These are phyloP conservation scores for Noctua comes DNA, from an alignment of 2,888 invertebrate species.

Conservation along the genomic window DNA sequence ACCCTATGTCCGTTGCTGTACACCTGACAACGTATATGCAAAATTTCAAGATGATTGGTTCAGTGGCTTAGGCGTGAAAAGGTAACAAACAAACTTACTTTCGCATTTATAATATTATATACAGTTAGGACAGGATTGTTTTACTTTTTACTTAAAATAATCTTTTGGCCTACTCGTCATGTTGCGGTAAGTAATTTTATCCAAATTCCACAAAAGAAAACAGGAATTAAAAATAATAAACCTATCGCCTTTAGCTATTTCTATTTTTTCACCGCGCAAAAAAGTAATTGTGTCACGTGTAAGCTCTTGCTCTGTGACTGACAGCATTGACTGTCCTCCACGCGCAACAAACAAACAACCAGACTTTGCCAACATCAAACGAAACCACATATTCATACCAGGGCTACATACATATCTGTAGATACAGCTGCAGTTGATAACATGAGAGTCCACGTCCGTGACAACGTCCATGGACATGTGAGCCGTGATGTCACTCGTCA, in stretches of 20 bases:
- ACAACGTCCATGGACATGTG: neutral
- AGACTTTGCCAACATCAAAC: constrained; percentile 5
- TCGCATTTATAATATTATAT: too few relatives aligned
- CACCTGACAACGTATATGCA: too few relatives aligned
- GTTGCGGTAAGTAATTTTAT: neutral
- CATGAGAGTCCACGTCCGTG: neutral
- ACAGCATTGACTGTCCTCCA: neutral
- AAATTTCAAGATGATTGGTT: too few relatives aligned
- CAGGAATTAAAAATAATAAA: neutral
- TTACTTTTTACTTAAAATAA: neutral
- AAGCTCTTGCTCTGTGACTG: neutral
- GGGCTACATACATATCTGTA: neutral
- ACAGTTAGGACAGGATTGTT: neutral
- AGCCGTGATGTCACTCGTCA: constrained; percentile 30
- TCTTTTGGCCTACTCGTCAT: neutral
- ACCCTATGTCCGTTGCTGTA: too few relatives aligned
- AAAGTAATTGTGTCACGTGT: neutral
- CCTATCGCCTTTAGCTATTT: neutral
- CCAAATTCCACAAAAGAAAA: neutral
- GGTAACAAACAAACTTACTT: too few relatives aligned
- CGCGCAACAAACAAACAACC: neutral
- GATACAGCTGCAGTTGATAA: constrained; percentile 7
- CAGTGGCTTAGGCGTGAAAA: too few relatives aligned
- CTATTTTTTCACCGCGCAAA: neutral
- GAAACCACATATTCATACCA: neutral